These are phyloP conservation scores for Acinonyx jubatus DNA, from an alignment of 2,113 vertebrate species.

Conservation along the genomic window DNA sequence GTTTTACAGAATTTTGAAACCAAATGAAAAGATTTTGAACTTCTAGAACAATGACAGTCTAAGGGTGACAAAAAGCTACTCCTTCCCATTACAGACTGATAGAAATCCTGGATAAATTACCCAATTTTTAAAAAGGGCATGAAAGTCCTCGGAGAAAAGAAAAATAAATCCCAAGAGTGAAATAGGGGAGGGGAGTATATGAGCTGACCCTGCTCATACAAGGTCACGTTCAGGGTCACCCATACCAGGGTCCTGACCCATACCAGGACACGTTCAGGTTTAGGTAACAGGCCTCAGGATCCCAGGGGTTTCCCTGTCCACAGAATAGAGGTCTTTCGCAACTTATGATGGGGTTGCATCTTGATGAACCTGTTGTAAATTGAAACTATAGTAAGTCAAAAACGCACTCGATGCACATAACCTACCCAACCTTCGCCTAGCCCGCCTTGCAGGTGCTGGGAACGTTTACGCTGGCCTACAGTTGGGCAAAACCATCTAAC, in stretches of 20 bases:
- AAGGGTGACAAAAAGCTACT: not conserved
- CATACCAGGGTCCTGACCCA: too few species aligned
- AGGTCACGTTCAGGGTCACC: not conserved
- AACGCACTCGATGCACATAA: not conserved
- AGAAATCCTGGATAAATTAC: not conserved
- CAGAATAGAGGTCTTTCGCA: not conserved
- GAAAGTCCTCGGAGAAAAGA: not conserved
- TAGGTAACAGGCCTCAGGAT: not conserved
- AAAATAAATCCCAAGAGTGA: not conserved
- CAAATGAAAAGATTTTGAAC: constrained; percentile 25
- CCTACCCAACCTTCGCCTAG: not conserved
- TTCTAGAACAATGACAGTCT: not conserved
- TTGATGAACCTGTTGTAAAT: not conserved
- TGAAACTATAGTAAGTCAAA: not conserved
- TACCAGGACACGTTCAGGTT: not conserved
- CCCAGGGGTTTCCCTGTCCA: not conserved
- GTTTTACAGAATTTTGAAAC: constrained; percentile 19
- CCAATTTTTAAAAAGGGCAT: not conserved
- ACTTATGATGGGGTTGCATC: not conserved
- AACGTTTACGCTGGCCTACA: not conserved
- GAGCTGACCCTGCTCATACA: not conserved
- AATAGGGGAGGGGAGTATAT: not conserved
- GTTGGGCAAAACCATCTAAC: not conserved
- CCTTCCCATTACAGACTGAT: not conserved
- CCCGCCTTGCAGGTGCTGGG: not conserved